Percentiles rank a stretch among this genome's conserved stretches.
Conservation (phyloP, 2,888 invertebrate species). For the Drosophila niveifrons region DNA sequence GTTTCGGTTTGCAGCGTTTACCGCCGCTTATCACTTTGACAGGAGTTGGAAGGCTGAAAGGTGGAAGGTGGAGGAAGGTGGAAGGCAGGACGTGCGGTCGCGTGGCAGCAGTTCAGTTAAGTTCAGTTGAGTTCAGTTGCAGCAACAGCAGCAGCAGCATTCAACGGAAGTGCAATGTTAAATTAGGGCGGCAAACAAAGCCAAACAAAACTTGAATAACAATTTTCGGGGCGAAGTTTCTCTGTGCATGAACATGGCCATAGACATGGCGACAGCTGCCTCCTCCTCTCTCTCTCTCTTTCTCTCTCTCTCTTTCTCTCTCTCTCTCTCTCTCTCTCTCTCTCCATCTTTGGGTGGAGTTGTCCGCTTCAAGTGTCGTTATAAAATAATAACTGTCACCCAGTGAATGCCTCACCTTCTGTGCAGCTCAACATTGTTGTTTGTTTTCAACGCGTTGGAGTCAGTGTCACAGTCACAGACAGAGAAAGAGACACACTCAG, state of each 20-base stretch:
- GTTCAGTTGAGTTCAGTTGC: no score
- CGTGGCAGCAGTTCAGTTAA: neutral
- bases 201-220: constrained; percentile 36
- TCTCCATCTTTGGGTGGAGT: constrained; percentile 5
- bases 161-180: constrained; percentile 9
- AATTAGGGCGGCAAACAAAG: constrained; percentile 16
- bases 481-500: neutral
- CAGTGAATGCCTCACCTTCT: constrained; percentile 28
- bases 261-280: constrained; percentile 28
- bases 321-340: no score
- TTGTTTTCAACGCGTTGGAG: neutral
- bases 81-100: neutral
- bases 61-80: neutral
- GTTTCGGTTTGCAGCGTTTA: constrained; percentile 8
- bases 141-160: neutral
- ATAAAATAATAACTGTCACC: constrained; percentile 63
- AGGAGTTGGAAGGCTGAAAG: constrained; percentile 3
- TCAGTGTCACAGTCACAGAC: neutral
- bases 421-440: neutral
- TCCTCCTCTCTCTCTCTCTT: neutral
- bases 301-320: no score
- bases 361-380: constrained; percentile 37
- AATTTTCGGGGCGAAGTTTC: constrained; percentile 32
- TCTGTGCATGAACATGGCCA: constrained; percentile 11
- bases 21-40: constrained; percentile 37